phyloP scores from a whole-genome alignment of 2,888 invertebrate species.

The Oligia latruncula region DNA sequence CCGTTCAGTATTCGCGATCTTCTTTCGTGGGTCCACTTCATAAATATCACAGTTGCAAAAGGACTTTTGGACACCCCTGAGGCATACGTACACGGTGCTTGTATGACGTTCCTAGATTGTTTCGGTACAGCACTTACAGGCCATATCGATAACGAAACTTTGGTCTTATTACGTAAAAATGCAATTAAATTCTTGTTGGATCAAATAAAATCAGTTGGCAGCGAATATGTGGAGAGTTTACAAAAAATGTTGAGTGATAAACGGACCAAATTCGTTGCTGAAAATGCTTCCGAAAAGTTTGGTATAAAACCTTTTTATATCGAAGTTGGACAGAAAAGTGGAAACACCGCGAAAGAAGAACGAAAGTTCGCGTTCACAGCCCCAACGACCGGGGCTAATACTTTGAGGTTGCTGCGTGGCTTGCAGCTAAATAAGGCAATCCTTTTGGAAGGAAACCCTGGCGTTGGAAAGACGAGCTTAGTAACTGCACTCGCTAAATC shows the following conservation, averaged over 20 bases:
- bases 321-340: constrained; percentile 83
- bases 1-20: constrained; percentile 97
- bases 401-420: constrained; percentile 95
- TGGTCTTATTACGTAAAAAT: constrained; percentile 83
- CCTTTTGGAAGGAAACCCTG: constrained; percentile 98
- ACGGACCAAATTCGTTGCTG: constrained; percentile 79
- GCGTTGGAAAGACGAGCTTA: constrained; percentile 99
- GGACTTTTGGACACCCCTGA: constrained; percentile 88
- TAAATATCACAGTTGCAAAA: constrained; percentile 91
- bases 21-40: constrained; percentile 97
- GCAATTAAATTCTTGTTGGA: constrained; percentile 90
- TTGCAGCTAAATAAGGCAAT: constrained; percentile 97
- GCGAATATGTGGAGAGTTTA: constrained; percentile 78
- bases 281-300: constrained; percentile 86
- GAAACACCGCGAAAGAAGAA: constrained; percentile 68
- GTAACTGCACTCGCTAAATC: constrained; percentile 96
- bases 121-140: constrained; percentile 95
- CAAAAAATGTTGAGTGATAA: constrained; percentile 78
- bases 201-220: constrained; percentile 86
- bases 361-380: constrained; percentile 93
- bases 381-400: constrained; percentile 95
- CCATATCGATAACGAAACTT: constrained; percentile 90
- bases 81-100: constrained; percentile 97
- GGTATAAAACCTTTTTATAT: constrained; percentile 95
- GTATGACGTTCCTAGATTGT: constrained; percentile 97